Evolutionary conservation across 2,888 invertebrate genomes (phyloP).

Genomic region (Hemaris fuciformis): DNA sequence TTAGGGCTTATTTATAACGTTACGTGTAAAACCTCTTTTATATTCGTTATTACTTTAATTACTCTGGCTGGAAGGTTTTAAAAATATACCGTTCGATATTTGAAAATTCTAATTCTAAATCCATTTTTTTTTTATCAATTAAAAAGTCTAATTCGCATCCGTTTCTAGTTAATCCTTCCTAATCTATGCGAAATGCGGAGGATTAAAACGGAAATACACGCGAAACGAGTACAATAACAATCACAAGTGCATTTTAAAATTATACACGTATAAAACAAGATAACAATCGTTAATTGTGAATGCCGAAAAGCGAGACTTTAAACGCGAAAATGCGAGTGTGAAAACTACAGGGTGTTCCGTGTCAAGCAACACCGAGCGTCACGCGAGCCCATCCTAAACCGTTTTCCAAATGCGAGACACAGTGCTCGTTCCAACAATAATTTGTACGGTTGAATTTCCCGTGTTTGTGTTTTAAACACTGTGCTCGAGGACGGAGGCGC

Average conservation of each 20-base stretch:
- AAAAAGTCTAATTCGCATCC: neutral
- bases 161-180: neutral
- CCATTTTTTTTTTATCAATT: neutral
- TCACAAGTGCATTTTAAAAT: constrained; percentile 27
- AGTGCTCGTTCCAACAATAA: constrained; percentile 20
- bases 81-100: neutral
- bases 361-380: constrained; percentile 57
- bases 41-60: neutral
- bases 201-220: neutral
- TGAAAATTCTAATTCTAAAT: neutral
- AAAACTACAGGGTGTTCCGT: constrained; percentile 65
- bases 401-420: constrained; percentile 35
- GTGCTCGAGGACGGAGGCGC: constrained; percentile 15
- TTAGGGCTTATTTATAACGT: neutral
- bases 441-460: neutral
- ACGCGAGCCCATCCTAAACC: constrained; percentile 47
- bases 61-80: neutral
- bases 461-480: neutral
- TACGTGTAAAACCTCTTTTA: neutral
- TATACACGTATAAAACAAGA: constrained; percentile 54
- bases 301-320: constrained; percentile 63
- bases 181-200: neutral
- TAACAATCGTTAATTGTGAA: constrained; percentile 69
- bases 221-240: too few relatives aligned
- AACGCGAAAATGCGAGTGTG: constrained; percentile 73